Conservation (phyloP, 1,140 invertebrate species). For the Acromyrmex echinatior region DNA sequence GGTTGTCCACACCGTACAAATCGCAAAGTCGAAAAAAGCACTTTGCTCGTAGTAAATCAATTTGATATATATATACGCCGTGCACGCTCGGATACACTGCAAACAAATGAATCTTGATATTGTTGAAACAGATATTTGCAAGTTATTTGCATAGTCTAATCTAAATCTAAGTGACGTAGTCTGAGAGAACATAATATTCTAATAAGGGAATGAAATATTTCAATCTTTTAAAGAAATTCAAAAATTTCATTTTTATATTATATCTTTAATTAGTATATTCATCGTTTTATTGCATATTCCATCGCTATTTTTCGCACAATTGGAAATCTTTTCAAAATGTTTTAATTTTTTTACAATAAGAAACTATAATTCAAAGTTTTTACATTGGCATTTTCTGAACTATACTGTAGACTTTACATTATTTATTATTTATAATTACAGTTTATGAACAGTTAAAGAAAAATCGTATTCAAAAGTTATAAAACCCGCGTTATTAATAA, state of each 20-base stretch:
- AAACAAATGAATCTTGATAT: conserved; percentile 34
- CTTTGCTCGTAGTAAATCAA: conserved; percentile 50
- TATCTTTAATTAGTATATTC: neutral
- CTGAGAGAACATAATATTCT: neutral
- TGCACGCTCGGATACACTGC: neutral
- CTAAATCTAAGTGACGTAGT: neutral
- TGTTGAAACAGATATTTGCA: conserved; percentile 10
- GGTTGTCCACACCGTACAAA: conserved; percentile 26
- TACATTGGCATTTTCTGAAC: neutral
- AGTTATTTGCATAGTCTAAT: neutral
- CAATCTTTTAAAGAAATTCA: neutral
- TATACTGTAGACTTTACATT: neutral
- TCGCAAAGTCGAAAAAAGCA: conserved; percentile 39
- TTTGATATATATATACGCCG: conserved; percentile 33
- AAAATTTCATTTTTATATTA: neutral
- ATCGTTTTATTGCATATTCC: neutral
- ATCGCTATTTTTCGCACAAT: neutral
- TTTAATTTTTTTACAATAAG: neutral
- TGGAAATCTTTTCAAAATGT: neutral
- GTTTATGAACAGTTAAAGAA: neutral
- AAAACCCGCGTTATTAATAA: neutral
- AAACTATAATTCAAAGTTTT: neutral
- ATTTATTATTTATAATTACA: conserved; percentile 16
- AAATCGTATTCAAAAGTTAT: neutral
- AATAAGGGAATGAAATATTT: neutral